A percentile compares a stretch with the other conserved stretches of the same genome.
Evolutionary conservation across 2,888 invertebrate genomes (phyloP).

Genomic region (Euzetes globulus): DNA sequence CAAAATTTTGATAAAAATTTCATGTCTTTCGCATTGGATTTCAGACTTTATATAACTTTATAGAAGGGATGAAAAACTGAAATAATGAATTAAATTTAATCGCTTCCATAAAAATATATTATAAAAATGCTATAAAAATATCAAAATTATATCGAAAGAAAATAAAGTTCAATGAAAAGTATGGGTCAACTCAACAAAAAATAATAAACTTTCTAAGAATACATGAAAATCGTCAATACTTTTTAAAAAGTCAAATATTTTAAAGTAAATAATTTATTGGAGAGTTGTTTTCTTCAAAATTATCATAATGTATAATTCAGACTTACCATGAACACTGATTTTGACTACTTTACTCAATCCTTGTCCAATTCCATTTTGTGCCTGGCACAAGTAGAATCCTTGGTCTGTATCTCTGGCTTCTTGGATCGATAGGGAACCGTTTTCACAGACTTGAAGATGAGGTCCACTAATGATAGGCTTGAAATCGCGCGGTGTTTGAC

Average conservation of each 20-base stretch:
- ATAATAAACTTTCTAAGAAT: background rate
- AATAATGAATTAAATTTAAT: constrained; percentile 26
- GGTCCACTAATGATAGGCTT: constrained; percentile 42
- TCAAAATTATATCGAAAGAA: background rate
- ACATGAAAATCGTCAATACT: background rate
- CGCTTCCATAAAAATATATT: constrained; percentile 23
- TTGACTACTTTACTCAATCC: constrained; percentile 43
- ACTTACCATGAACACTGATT: constrained; percentile 41
- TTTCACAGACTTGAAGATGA: constrained; percentile 42
- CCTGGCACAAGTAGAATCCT: constrained; percentile 42
- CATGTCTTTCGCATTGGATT: background rate
- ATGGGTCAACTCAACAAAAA: background rate
- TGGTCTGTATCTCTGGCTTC: constrained; percentile 41
- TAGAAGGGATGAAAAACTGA: background rate
- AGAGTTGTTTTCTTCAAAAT: no score
- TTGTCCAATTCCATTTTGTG: constrained; percentile 41
- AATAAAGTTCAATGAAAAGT: background rate
- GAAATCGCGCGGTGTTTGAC: constrained; percentile 39
- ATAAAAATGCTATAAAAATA: constrained; percentile 21
- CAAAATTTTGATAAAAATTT: background rate
- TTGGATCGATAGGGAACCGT: constrained; percentile 40
- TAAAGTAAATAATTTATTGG: no score
- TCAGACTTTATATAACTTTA: constrained; percentile 4
- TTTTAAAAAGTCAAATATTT: background rate
- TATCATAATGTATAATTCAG: no score